phyloP scores from a whole-genome alignment of 2,797 vertebrate genomes.

The Monodelphis domestica region DNA sequence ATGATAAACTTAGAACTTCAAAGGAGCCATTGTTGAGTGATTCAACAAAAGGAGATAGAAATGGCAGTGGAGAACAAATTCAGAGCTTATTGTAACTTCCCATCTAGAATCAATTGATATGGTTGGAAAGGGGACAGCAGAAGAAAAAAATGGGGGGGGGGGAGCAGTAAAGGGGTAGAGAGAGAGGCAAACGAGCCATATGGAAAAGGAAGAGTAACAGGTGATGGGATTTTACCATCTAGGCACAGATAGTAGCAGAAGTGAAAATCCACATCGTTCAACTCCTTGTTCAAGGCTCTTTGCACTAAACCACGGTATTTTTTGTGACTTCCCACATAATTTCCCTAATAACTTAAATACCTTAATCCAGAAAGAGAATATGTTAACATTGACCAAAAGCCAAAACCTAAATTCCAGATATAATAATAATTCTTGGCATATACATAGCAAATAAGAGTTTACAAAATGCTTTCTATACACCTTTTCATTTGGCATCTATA shows the following conservation, averaged over 20 bases:
- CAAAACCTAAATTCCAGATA: neutral
- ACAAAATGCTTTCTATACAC: neutral
- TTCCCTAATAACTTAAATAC: neutral
- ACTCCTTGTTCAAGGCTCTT: neutral
- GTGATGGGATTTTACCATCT: neutral
- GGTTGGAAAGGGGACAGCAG: neutral
- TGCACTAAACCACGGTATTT: neutral
- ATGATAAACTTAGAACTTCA: neutral
- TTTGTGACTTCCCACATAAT: neutral
- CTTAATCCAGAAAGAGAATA: neutral
- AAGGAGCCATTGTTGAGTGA: neutral
- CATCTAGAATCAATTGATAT: neutral
- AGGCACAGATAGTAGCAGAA: neutral
- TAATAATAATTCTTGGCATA: neutral
- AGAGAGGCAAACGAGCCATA: too few species aligned
- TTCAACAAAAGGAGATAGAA: neutral
- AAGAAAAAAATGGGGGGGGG: neutral
- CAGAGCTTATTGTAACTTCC: neutral
- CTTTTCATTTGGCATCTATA: neutral
- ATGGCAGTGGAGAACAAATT: neutral
- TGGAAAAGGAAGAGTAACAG: neutral
- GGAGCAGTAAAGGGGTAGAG: neutral
- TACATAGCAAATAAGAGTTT: neutral
- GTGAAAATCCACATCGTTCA: neutral
- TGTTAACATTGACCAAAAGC: neutral